Conservation (phyloP, 2,797 vertebrate genomes). For the Tragopan temminckii region DNA sequence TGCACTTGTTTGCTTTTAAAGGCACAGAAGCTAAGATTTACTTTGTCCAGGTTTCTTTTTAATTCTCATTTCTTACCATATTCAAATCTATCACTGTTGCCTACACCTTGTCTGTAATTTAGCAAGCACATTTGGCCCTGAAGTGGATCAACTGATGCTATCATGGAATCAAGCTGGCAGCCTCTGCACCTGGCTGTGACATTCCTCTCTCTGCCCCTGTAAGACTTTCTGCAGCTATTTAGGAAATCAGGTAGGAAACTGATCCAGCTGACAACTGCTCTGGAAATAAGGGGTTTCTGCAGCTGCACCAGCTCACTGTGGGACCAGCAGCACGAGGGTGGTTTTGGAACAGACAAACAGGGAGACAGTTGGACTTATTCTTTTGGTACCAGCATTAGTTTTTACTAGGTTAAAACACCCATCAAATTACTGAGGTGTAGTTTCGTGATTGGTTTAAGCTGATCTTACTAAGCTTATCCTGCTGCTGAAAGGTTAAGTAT, state of each 20-base stretch:
- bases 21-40: background rate
- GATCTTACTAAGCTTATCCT: background rate
- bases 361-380: background rate
- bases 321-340: background rate
- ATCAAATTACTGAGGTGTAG: background rate
- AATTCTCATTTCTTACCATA: background rate
- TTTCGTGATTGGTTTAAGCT: background rate
- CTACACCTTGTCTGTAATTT: background rate
- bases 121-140: background rate
- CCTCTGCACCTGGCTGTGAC: background rate
- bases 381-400: background rate
- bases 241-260: background rate
- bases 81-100: background rate
- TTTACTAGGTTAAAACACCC: background rate
- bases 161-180: background rate
- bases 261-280: background rate
- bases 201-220: background rate
- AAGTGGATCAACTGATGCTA: background rate
- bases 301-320: background rate
- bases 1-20: background rate
- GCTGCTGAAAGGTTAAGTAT: background rate
- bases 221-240: background rate
- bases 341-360: background rate
- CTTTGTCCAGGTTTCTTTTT: background rate
- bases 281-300: conserved; percentile 1